phyloP scores from a whole-genome alignment of 2,888 invertebrate genomes.

The Drosophila atripex region DNA sequence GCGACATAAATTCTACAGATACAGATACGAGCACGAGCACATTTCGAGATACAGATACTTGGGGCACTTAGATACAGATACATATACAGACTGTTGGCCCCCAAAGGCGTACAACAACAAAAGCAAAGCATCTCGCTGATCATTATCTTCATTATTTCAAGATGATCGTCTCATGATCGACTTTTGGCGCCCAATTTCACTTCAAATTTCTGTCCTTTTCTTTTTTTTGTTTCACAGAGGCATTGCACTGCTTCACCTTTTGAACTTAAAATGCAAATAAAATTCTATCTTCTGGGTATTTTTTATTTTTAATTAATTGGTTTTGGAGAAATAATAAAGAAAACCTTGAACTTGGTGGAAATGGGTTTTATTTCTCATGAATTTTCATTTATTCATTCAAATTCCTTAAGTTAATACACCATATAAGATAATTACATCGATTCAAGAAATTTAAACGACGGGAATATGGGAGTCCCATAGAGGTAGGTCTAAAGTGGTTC shows the following conservation, averaged over 20 bases:
- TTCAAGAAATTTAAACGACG: neutral
- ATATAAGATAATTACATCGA: neutral
- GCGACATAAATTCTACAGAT: constrained; percentile 67
- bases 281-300: neutral
- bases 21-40: constrained; percentile 14
- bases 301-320: constrained; percentile 19
- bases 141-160: constrained; percentile 29
- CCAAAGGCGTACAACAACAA: constrained; percentile 52
- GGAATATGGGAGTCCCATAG: constrained; percentile 5
- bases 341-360: no score
- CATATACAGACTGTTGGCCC: constrained; percentile 59
- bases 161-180: constrained; percentile 29
- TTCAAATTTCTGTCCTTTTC: neutral
- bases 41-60: constrained; percentile 14
- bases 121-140: constrained; percentile 25
- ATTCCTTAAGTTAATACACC: neutral
- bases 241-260: constrained; percentile 15
- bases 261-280: constrained; percentile 16
- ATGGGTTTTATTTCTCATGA: neutral
- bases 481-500: neutral
- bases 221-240: constrained; percentile 7
- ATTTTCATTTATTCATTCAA: neutral
- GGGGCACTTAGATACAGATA: neutral
- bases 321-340: neutral
- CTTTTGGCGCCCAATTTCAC: constrained; percentile 33